A percentile compares a stretch with the other conserved stretches of the same genome.
Conservation (phyloP, 2,113 vertebrate species). For the Saimiri boliviensis region DNA sequence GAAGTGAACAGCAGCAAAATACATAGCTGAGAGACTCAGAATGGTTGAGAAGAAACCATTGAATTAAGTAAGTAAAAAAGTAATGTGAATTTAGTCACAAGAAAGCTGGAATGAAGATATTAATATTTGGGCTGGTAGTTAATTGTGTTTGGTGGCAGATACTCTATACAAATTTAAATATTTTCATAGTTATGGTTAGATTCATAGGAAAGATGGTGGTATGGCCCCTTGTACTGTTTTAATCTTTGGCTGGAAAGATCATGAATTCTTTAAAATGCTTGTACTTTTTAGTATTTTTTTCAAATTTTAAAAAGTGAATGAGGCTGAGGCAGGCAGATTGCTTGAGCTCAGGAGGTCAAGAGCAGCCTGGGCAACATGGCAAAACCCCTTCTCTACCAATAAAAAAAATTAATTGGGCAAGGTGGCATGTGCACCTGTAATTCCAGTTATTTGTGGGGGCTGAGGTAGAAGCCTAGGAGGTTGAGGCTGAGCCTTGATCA, state of each 20-base stretch:
- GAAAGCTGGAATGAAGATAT: not conserved
- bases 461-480: too few species aligned
- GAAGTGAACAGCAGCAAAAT: slow-evolving; percentile 12
- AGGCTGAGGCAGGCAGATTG: too few species aligned
- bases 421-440: too few species aligned
- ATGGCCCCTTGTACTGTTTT: slow-evolving; percentile 2
- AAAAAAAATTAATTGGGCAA: too few species aligned
- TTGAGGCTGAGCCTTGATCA: too few species aligned
- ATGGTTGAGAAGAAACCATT: slow-evolving; percentile 21
- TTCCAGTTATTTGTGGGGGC: too few species aligned
- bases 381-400: too few species aligned
- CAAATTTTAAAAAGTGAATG: not conserved
- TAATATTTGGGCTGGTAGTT: slow-evolving; percentile 1
- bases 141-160: slow-evolving; percentile 10
- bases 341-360: too few species aligned
- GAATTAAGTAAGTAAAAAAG: slow-evolving; percentile 20
- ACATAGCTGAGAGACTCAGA: slow-evolving; percentile 36
- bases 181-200: slow-evolving; percentile 27
- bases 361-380: too few species aligned
- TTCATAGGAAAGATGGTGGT: slow-evolving; percentile 19
- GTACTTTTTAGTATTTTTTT: not conserved
- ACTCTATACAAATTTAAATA: slow-evolving; percentile 34
- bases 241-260: slow-evolving; percentile 19
- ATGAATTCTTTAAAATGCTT: slow-evolving; percentile 22
- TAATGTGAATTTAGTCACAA: slow-evolving; percentile 38